Evolutionary conservation across 1,140 invertebrate species (phyloP).

Genomic region (Copidosoma floridanum): DNA sequence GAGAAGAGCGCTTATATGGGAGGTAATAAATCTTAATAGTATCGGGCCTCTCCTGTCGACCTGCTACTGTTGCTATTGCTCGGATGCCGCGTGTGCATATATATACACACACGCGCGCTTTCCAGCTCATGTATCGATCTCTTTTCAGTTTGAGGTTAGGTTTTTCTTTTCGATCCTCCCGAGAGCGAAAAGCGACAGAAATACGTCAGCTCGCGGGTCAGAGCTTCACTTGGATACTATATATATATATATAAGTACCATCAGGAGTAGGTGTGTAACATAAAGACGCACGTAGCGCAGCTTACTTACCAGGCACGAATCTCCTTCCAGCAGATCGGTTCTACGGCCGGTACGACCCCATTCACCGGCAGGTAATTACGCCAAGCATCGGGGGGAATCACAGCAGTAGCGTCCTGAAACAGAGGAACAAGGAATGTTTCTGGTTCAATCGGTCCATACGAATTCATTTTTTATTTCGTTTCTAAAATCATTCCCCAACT

Average conservation of each 20-base stretch:
- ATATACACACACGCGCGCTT: neutral
- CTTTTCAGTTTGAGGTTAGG: too few species aligned
- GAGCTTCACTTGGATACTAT: neutral
- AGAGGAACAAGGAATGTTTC: neutral
- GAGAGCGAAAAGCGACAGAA: neutral
- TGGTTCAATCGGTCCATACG: too few species aligned
- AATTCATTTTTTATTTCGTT: too few species aligned
- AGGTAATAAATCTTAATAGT: slow-evolving; percentile 24
- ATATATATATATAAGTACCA: neutral
- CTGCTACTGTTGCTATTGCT: neutral
- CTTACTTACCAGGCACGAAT: slow-evolving; percentile 51
- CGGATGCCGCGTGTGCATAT: neutral
- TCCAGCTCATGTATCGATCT: too few species aligned
- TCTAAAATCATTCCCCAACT: too few species aligned
- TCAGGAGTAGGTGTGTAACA: neutral
- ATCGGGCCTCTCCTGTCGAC: slow-evolving; percentile 5
- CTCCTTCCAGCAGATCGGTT: slow-evolving; percentile 51
- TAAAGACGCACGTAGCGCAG: neutral
- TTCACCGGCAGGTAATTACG: slow-evolving; percentile 39
- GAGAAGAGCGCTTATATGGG: too few species aligned
- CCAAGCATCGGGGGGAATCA: slow-evolving; percentile 15
- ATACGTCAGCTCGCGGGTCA: too few species aligned
- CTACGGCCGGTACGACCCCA: slow-evolving; percentile 52
- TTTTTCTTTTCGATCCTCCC: too few species aligned
- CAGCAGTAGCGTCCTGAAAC: slow-evolving; percentile 15